A percentile compares a stretch with the other conserved stretches of the same genome.
Evolutionary conservation across 1,140 invertebrate genomes (phyloP).

Genomic region (Pachyrhynchus sulphureomaculatus): DNA sequence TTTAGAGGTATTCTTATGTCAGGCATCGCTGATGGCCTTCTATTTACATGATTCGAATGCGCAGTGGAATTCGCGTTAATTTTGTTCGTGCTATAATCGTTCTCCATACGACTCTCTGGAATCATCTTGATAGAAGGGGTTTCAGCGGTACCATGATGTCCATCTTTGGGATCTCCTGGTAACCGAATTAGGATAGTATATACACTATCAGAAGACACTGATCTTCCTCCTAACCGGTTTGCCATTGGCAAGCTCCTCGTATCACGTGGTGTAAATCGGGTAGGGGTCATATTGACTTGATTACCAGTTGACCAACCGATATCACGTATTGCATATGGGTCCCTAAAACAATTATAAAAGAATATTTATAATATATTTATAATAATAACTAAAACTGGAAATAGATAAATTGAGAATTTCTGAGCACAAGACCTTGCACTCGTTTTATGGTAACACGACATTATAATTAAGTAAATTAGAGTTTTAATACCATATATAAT

Average conservation of each 20-base stretch:
- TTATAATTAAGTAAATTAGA: too few species aligned
- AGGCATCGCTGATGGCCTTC: slow-evolving; percentile 72
- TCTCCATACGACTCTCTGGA: slow-evolving; percentile 58
- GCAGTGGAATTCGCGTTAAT: slow-evolving; percentile 31
- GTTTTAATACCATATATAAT: too few species aligned
- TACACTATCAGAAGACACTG: slow-evolving; percentile 72
- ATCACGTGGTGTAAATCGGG: slow-evolving; percentile 46
- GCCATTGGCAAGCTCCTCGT: slow-evolving; percentile 50
- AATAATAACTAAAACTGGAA: too few species aligned
- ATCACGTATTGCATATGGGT: slow-evolving; percentile 53
- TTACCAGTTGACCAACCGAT: slow-evolving; percentile 27
- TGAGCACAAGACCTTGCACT: too few species aligned
- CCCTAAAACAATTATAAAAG: slow-evolving; percentile 46
- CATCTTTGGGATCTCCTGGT: slow-evolving; percentile 61
- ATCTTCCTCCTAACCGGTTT: slow-evolving; percentile 58
- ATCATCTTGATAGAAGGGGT: slow-evolving; percentile 85
- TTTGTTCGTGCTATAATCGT: slow-evolving; percentile 7
- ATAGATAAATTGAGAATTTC: too few species aligned
- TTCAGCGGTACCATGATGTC: slow-evolving; percentile 51
- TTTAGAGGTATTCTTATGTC: slow-evolving; percentile 81
- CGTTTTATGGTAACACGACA: too few species aligned
- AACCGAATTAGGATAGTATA: slow-evolving; percentile 92
- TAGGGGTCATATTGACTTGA: slow-evolving; percentile 48
- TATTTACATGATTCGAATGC: slow-evolving; percentile 55
- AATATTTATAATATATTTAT: slow-evolving; percentile 1